These are phyloP conservation scores for Antechinus flavipes DNA, from an alignment of 2,113 vertebrate genomes.

Conservation along the genomic window DNA sequence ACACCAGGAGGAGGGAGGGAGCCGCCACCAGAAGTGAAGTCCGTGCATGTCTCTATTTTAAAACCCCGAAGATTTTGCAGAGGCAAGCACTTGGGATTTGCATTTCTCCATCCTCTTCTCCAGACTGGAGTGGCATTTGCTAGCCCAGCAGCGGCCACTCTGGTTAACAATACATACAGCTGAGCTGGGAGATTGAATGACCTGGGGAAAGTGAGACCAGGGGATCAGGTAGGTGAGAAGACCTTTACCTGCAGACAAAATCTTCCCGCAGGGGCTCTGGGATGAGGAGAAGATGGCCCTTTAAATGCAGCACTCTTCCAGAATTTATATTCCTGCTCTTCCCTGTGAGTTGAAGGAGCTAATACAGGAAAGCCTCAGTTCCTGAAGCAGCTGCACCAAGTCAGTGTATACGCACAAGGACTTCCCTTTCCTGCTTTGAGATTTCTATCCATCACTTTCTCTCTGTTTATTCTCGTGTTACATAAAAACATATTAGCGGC, in stretches of 20 bases:
- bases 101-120: neutral
- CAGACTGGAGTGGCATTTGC: neutral
- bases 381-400: neutral
- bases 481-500: neutral
- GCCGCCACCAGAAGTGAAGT: neutral
- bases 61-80: neutral
- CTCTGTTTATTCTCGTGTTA: neutral
- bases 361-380: neutral
- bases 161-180: neutral
- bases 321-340: neutral
- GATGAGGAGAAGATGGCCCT: neutral
- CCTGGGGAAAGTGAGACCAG: neutral
- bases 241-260: neutral
- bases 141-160: neutral
- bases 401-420: neutral
- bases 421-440: neutral
- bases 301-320: neutral
- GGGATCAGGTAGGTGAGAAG: neutral
- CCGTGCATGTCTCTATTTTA: neutral
- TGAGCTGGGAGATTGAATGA: neutral
- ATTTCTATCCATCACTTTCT: neutral
- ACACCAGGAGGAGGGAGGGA: neutral
- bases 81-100: neutral
- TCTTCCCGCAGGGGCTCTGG: neutral
- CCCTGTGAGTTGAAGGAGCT: neutral